These are phyloP conservation scores for Notiomystis cincta DNA, from an alignment of 2,113 vertebrate genomes.

Conservation along the genomic window DNA sequence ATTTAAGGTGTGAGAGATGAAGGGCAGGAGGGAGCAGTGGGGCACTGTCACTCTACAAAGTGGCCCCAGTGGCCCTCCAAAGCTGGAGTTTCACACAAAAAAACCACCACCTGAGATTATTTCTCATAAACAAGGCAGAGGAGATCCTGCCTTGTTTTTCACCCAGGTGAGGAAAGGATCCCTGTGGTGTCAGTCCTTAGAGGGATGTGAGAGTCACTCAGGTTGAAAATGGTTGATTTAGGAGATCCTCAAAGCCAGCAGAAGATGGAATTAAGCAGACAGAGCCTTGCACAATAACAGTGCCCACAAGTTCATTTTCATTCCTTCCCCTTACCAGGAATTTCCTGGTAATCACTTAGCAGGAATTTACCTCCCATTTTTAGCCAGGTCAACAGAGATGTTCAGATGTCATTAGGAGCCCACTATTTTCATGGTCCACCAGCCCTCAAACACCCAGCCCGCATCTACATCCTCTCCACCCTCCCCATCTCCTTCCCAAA, in stretches of 20 bases:
- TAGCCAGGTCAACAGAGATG: not conserved
- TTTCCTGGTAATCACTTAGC: not conserved
- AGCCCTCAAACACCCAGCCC: not conserved
- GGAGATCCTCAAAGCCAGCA: not conserved
- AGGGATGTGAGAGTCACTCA: not conserved
- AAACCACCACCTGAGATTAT: not conserved
- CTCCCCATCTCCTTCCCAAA: not conserved
- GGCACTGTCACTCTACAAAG: not conserved
- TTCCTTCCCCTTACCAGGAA: not conserved
- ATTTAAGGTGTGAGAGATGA: conserved; percentile 63
- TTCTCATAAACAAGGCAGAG: not conserved
- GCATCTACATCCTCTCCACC: not conserved
- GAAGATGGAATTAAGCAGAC: not conserved
- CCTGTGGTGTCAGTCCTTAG: not conserved
- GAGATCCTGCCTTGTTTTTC: not conserved
- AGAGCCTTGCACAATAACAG: not conserved
- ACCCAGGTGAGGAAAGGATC: not conserved
- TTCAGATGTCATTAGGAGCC: not conserved
- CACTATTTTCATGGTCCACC: not conserved
- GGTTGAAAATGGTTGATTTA: not conserved
- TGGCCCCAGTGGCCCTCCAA: not conserved
- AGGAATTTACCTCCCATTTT: not conserved
- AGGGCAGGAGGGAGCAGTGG: not conserved
- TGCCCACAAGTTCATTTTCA: not conserved
- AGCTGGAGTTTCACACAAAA: not conserved